A percentile compares a stretch with the other conserved stretches of the same genome.
Conservation (phyloP, 1,140 invertebrate species). For the Meloidogyne floridensis region DNA sequence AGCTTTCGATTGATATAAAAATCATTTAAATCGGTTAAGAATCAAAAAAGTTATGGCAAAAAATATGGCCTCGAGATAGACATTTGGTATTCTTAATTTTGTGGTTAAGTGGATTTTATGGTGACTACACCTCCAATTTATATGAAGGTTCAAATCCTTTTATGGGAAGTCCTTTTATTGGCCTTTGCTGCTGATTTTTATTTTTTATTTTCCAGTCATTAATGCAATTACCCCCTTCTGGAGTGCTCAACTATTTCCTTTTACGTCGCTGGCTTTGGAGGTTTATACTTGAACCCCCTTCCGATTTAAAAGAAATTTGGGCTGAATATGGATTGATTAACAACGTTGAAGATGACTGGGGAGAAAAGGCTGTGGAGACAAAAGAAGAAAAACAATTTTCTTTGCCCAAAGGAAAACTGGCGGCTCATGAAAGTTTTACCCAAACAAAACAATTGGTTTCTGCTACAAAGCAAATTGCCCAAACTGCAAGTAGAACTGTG, state of each 20-base stretch:
- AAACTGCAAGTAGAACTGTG: constrained; percentile 43
- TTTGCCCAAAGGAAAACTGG: neutral
- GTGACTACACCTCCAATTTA: too few species aligned
- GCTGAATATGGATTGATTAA: constrained; percentile 56
- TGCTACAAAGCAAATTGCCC: constrained; percentile 57
- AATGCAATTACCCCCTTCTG: constrained; percentile 32
- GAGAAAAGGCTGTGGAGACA: neutral
- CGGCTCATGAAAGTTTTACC: constrained; percentile 24
- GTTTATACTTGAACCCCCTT: constrained; percentile 57
- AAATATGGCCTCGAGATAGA: too few species aligned
- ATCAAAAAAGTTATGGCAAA: too few species aligned
- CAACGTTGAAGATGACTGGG: constrained; percentile 19
- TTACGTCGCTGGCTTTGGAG: constrained; percentile 41
- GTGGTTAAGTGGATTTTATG: too few species aligned
- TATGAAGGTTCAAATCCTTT: too few species aligned
- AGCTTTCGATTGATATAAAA: too few species aligned
- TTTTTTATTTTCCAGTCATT: constrained; percentile 26
- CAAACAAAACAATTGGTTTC: constrained; percentile 55
- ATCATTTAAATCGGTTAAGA: too few species aligned
- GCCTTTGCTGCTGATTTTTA: too few species aligned
- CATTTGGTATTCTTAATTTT: too few species aligned
- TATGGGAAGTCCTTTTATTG: too few species aligned
- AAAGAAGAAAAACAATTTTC: neutral
- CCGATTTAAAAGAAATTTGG: constrained; percentile 58
- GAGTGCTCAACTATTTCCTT: constrained; percentile 41